Conservation (phyloP, 37 sponge, comb jelly and placozoan species). For the Axinella damicornis region DNA sequence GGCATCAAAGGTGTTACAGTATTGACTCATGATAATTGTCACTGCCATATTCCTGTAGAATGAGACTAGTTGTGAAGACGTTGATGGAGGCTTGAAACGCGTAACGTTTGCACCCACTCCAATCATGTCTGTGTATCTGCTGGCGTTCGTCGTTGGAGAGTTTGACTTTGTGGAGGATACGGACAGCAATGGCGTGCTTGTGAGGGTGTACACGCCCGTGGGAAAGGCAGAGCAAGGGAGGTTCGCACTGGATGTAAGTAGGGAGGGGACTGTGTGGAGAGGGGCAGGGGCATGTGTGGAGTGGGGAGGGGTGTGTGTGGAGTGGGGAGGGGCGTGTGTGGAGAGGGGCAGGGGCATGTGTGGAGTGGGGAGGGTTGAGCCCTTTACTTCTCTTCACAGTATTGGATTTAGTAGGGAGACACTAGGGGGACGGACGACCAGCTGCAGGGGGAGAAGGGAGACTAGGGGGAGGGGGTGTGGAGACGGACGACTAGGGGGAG, state of each 20-base stretch:
- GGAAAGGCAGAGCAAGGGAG: constrained; percentile 90
- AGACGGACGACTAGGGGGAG: too few species aligned
- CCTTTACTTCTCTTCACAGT: too few species aligned
- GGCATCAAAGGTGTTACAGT: too few species aligned
- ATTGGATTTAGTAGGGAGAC: too few species aligned
- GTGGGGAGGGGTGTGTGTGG: background rate
- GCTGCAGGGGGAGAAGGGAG: too few species aligned
- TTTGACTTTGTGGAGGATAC: constrained; percentile 88
- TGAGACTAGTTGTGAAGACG: constrained; percentile 37
- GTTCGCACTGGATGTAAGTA: constrained; percentile 83
- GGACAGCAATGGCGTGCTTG: constrained; percentile 80
- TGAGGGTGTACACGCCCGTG: constrained; percentile 94
- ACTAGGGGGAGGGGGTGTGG: too few species aligned
- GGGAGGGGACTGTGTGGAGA: background rate
- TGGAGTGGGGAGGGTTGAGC: too few species aligned
- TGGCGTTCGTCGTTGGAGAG: constrained; percentile 96
- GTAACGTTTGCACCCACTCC: constrained; percentile 85
- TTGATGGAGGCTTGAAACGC: constrained; percentile 48
- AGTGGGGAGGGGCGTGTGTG: background rate
- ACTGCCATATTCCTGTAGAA: constrained; percentile 18
- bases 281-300: background rate
- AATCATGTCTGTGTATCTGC: constrained; percentile 93
- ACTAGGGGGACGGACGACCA: too few species aligned
- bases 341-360: too few species aligned
- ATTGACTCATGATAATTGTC: too few species aligned